These are phyloP conservation scores for Meliscaeva auricollis DNA, from an alignment of 2,888 invertebrate genomes.

Conservation along the genomic window DNA sequence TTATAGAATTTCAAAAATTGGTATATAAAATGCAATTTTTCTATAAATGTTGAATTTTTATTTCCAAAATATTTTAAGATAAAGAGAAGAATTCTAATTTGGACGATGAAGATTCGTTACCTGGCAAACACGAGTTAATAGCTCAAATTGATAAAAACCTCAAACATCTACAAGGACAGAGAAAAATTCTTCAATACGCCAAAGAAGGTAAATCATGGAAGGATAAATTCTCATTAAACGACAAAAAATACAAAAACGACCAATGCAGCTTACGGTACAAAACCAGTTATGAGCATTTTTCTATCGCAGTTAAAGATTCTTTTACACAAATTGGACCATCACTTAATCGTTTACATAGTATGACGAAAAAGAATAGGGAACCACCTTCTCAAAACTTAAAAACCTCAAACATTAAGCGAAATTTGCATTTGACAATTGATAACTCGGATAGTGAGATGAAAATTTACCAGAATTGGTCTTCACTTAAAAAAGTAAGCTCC, in stretches of 20 bases:
- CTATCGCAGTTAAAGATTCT: constrained; percentile 31
- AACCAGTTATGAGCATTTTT: too few relatives aligned
- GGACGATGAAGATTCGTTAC: not conserved
- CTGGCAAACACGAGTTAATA: constrained; percentile 9
- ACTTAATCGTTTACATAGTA: not conserved
- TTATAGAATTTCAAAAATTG: not conserved
- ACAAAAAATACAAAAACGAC: not conserved
- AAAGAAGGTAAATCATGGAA: not conserved
- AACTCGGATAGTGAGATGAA: too few relatives aligned
- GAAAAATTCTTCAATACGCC: constrained; percentile 24
- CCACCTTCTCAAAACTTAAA: too few relatives aligned
- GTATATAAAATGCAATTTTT: not conserved
- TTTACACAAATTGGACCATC: constrained; percentile 42
- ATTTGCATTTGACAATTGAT: too few relatives aligned
- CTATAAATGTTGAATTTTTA: not conserved
- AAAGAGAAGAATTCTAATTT: not conserved
- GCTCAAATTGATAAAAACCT: constrained; percentile 46
- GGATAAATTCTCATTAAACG: not conserved
- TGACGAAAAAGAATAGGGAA: not conserved
- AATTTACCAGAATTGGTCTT: too few relatives aligned
- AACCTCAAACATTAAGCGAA: too few relatives aligned
- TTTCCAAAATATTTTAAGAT: constrained; percentile 17
- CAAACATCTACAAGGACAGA: constrained; percentile 23
- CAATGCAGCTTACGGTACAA: not conserved
- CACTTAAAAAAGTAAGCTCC: too few relatives aligned